Conservation (phyloP, 2,113 vertebrate species). For the Vanacampus margaritifer region DNA sequence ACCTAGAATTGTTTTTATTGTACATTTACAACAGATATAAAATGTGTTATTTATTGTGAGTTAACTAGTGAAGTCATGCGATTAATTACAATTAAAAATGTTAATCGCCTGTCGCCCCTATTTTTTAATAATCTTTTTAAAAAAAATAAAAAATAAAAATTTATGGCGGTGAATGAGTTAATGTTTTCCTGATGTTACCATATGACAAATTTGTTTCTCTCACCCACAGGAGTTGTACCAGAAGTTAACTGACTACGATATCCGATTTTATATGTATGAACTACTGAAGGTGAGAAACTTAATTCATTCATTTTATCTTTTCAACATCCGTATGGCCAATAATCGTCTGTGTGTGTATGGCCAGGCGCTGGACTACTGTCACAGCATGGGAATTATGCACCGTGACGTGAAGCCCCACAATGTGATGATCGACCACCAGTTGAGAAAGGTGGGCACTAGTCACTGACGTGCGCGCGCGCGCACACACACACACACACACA, state of each 20-base stretch:
- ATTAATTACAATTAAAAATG: no score
- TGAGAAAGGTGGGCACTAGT: slow-evolving; percentile 86
- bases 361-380: slow-evolving; percentile 98
- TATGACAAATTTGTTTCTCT: neutral
- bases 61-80: no score
- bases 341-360: neutral
- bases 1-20: no score
- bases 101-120: no score
- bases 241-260: slow-evolving; percentile 98
- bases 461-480: neutral
- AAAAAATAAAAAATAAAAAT: no score
- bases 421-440: slow-evolving; percentile 99
- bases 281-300: slow-evolving; percentile 92
- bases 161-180: no score
- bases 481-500: neutral
- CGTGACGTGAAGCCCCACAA: slow-evolving; percentile 99
- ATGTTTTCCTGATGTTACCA: neutral
- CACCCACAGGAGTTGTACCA: slow-evolving; percentile 92
- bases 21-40: no score
- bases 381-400: slow-evolving; percentile 99
- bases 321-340: neutral
- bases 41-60: no score
- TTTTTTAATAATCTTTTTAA: no score
- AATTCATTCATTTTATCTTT: neutral
- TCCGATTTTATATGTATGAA: slow-evolving; percentile 99